These are phyloP conservation scores for Lasioglossum marginatum DNA, from an alignment of 2,888 invertebrate genomes.

Conservation along the genomic window DNA sequence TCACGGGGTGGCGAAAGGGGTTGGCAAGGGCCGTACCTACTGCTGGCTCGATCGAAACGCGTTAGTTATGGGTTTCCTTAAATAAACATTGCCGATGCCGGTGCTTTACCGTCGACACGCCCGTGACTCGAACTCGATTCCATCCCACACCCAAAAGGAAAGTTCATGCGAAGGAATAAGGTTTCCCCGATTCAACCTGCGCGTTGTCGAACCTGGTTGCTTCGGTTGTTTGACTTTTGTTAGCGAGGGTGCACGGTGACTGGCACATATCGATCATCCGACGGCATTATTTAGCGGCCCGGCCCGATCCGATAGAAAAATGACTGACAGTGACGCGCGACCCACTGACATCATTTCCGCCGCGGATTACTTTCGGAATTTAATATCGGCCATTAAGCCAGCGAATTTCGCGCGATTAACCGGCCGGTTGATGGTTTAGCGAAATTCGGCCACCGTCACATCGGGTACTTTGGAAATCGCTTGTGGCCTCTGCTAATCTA, in stretches of 20 bases:
- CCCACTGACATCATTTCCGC: background rate
- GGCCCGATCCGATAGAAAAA: background rate
- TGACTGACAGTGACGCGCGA: background rate
- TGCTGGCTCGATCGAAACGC: background rate
- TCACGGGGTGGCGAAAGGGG: background rate
- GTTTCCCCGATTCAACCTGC: background rate
- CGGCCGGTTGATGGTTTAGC: background rate
- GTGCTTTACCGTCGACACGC: background rate
- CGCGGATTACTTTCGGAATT: background rate
- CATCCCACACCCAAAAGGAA: background rate
- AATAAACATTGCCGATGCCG: slow-evolving; percentile 25
- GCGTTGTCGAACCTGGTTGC: background rate
- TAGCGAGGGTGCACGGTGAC: background rate
- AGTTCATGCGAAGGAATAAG: background rate
- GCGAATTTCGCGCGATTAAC: background rate
- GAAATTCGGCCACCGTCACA: background rate
- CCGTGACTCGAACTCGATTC: background rate
- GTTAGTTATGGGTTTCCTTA: slow-evolving; percentile 25
- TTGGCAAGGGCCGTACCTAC: background rate
- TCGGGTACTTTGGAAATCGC: background rate
- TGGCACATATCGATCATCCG: background rate
- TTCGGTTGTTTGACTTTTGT: background rate
- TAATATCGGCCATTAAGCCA: slow-evolving; percentile 7
- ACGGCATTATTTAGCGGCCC: background rate
- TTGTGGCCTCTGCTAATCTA: background rate